Evolutionary conservation across 2,797 vertebrate genomes (phyloP).

Genomic region (Cryptoblepharus egeriae): DNA sequence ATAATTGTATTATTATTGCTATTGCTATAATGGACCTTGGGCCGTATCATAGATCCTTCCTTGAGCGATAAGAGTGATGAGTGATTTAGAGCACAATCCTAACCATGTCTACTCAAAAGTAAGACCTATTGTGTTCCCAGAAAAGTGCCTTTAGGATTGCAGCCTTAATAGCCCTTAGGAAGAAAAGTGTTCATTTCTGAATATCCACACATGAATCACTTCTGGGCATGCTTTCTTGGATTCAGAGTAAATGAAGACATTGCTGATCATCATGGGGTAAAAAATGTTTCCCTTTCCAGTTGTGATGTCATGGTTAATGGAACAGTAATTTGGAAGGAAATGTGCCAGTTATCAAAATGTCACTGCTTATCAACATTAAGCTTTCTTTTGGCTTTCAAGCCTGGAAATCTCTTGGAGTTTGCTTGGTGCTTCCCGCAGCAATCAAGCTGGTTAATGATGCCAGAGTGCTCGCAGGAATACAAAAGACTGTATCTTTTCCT

Average conservation of each 20-base stretch:
- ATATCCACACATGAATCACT: constrained; percentile 19
- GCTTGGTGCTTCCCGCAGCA: background rate
- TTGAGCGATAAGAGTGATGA: constrained; percentile 49
- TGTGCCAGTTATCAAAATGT: constrained; percentile 5
- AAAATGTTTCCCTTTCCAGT: background rate
- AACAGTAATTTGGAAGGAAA: constrained; percentile 19
- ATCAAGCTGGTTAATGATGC: constrained; percentile 4
- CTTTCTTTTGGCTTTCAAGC: constrained; percentile 29
- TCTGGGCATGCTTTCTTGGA: background rate
- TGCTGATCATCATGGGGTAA: constrained; percentile 12
- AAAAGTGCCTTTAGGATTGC: too few species aligned
- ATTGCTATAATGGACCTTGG: constrained; percentile 62
- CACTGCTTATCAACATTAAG: constrained; percentile 10
- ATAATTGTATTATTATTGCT: constrained; percentile 40
- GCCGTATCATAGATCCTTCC: constrained; percentile 42
- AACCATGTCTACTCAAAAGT: too few species aligned
- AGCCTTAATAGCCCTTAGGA: constrained; percentile 41
- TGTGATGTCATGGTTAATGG: background rate
- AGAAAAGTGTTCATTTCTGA: constrained; percentile 42
- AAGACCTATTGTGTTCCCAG: too few species aligned
- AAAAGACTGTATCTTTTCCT: constrained; percentile 13
- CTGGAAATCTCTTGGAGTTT: accelerated
- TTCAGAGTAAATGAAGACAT: too few species aligned
- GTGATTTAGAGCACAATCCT: too few species aligned
- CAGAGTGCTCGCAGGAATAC: constrained; percentile 9